A percentile compares a stretch with the other conserved stretches of the same genome.
These are phyloP conservation scores for Luscinia megarhynchos DNA, from an alignment of 2,797 vertebrate species.

Conservation along the genomic window DNA sequence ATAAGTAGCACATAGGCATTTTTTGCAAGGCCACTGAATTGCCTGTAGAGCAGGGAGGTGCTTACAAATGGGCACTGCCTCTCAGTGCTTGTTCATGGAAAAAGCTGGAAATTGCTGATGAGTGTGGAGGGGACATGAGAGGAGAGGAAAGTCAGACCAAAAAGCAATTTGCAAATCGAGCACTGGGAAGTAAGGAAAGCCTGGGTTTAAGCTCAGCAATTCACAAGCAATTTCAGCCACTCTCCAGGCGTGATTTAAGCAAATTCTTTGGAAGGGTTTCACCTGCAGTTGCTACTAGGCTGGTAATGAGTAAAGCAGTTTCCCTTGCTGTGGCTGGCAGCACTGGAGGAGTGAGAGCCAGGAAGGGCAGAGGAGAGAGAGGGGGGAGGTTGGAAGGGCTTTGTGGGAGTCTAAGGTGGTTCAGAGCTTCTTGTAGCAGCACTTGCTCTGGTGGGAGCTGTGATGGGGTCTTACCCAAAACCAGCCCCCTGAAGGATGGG, in stretches of 20 bases:
- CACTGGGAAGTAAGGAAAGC: background rate
- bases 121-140: background rate
- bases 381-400: background rate
- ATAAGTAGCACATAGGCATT: background rate
- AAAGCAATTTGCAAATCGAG: background rate
- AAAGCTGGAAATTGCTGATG: background rate
- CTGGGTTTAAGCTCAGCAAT: background rate
- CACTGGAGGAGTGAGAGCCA: background rate
- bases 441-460: background rate
- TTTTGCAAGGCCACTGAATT: background rate
- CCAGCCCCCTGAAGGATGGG: background rate
- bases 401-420: background rate
- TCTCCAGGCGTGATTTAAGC: slow-evolving; percentile 20
- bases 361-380: background rate
- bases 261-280: slow-evolving; percentile 43
- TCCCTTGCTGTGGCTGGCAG: background rate
- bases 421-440: background rate
- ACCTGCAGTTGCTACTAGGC: background rate
- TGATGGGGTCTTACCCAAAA: background rate
- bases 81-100: background rate
- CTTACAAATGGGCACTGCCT: background rate
- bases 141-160: background rate
- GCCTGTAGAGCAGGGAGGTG: background rate
- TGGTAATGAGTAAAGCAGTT: slow-evolving; percentile 34
- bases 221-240: background rate